phyloP scores from a whole-genome alignment of 2,888 invertebrate genomes.

The Onthophagus sagittarius region DNA sequence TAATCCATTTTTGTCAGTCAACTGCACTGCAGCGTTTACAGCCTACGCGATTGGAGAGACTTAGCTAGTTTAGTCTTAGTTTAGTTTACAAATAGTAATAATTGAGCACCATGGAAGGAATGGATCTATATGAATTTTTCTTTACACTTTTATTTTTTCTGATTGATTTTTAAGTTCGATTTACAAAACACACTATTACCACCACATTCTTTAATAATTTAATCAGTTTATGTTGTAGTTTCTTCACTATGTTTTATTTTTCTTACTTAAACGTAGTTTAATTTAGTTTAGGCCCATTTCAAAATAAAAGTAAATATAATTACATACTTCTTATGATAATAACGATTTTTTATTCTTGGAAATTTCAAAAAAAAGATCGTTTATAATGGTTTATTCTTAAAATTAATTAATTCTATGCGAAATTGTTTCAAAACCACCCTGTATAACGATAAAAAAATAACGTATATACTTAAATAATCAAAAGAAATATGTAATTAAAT shows the following conservation, averaged over 20 bases:
- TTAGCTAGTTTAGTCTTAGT: slow-evolving; percentile 28
- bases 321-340: too few relatives aligned
- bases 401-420: too few relatives aligned
- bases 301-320: too few relatives aligned
- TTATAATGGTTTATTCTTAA: too few relatives aligned
- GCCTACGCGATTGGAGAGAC: slow-evolving; percentile 34
- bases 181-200: not conserved
- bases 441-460: too few relatives aligned
- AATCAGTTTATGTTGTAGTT: not conserved
- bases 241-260: not conserved
- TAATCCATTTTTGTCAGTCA: slow-evolving; percentile 33
- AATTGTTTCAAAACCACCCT: too few relatives aligned
- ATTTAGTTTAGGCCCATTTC: too few relatives aligned
- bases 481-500: too few relatives aligned
- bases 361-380: too few relatives aligned
- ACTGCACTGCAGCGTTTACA: slow-evolving; percentile 38
- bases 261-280: not conserved
- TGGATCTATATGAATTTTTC: slow-evolving; percentile 47
- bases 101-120: slow-evolving; percentile 70
- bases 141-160: not conserved
- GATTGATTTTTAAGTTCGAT: not conserved
- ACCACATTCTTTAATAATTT: not conserved
- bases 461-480: too few relatives aligned
- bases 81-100: slow-evolving; percentile 33
- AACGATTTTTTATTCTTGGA: too few relatives aligned